Evolutionary conservation across 2,113 vertebrate genomes (phyloP).

Genomic region (Thamnaconus septentrionalis): DNA sequence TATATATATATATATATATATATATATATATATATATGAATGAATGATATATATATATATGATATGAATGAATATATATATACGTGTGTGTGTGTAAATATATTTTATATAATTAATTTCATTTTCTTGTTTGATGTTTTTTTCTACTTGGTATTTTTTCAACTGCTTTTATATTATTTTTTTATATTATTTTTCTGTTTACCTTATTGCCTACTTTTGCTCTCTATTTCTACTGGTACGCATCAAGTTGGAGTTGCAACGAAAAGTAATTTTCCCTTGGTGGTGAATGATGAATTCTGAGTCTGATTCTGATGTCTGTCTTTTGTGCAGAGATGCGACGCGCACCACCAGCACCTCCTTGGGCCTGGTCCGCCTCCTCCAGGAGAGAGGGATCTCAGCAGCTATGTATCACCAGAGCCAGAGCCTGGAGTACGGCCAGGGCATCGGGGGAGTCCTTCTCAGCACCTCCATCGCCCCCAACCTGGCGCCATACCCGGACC

Average conservation of each 20-base stretch:
- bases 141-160: too few species aligned
- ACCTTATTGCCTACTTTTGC: not conserved
- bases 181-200: not conserved
- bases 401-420: constrained; percentile 92
- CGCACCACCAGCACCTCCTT: constrained; percentile 97
- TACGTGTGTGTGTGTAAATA: too few species aligned
- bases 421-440: constrained; percentile 81
- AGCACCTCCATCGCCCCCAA: constrained; percentile 76
- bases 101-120: too few species aligned
- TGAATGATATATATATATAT: too few species aligned
- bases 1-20: too few species aligned
- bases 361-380: constrained; percentile 93
- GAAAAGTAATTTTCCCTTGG: too few species aligned
- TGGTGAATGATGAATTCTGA: too few species aligned
- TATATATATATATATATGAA: too few species aligned
- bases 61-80: too few species aligned
- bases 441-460: constrained; percentile 69
- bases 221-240: too few species aligned
- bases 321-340: constrained; percentile 83
- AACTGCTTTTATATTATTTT: not conserved
- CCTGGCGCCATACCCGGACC: constrained; percentile 74
- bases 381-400: constrained; percentile 94
- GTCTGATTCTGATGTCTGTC: constrained; percentile 2
- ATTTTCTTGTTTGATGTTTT: too few species aligned
- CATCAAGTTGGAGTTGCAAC: too few species aligned